phyloP scores from a whole-genome alignment of 2,888 invertebrate genomes.

The Agriopis aurantiaria region DNA sequence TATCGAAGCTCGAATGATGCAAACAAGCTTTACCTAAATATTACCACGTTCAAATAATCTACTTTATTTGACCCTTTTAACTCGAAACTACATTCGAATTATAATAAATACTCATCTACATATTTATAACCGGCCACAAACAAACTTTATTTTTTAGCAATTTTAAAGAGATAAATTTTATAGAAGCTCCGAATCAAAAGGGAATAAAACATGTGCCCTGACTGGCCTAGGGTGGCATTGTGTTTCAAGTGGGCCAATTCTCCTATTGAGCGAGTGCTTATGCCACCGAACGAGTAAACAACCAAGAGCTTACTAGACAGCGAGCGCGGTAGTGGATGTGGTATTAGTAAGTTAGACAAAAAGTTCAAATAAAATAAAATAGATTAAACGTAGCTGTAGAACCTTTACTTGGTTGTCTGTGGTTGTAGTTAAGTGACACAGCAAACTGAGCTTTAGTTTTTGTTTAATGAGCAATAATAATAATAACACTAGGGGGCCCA shows the following conservation, averaged over 20 bases:
- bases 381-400: too few relatives aligned
- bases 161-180: slow-evolving; percentile 21
- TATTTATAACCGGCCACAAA: slow-evolving; percentile 16
- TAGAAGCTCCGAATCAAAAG: slow-evolving; percentile 44
- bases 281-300: slow-evolving; percentile 82
- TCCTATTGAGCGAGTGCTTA: slow-evolving; percentile 77
- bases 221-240: slow-evolving; percentile 63
- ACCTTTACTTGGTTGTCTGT: too few relatives aligned
- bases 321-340: slow-evolving; percentile 56
- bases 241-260: slow-evolving; percentile 83
- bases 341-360: slow-evolving; percentile 34
- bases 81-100: not conserved
- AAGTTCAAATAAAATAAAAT: not conserved
- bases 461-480: too few relatives aligned
- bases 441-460: too few relatives aligned
- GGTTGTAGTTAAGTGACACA: too few relatives aligned
- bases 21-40: too few relatives aligned
- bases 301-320: slow-evolving; percentile 44
- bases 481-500: too few relatives aligned
- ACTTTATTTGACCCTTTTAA: not conserved
- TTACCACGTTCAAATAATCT: too few relatives aligned
- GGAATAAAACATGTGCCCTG: slow-evolving; percentile 56
- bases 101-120: too few relatives aligned
- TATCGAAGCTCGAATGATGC: too few relatives aligned
- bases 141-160: slow-evolving; percentile 17